Evolutionary conservation across 2,113 vertebrate species (phyloP).

Genomic region (Ailuropoda melanoleuca): DNA sequence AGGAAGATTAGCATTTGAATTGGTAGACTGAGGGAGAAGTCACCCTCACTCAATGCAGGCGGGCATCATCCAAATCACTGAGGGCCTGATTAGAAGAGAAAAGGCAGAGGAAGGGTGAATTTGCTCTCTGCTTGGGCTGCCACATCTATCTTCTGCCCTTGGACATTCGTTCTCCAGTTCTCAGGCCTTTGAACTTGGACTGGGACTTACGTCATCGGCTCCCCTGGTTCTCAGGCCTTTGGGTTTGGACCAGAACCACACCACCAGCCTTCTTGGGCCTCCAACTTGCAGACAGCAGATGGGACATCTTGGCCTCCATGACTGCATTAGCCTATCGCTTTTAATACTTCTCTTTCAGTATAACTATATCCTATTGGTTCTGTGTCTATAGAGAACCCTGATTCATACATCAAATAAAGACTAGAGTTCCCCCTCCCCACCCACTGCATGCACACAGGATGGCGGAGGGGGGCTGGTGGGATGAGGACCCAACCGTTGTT

Average conservation of each 20-base stretch:
- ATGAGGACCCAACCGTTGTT: not conserved
- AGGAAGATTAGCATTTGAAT: not conserved
- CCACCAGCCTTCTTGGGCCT: not conserved
- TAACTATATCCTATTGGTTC: not conserved
- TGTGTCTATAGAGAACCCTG: not conserved
- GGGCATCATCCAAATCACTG: no score
- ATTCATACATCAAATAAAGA: not conserved
- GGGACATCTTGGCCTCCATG: not conserved
- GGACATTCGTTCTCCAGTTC: not conserved
- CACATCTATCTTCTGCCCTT: not conserved
- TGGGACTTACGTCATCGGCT: not conserved
- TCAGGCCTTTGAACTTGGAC: not conserved
- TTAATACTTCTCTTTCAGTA: not conserved
- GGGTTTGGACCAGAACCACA: not conserved
- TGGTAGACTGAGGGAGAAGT: not conserved
- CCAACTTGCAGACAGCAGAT: not conserved
- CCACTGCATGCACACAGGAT: not conserved
- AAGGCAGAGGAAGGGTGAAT: not conserved
- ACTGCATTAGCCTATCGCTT: not conserved
- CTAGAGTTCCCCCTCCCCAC: not conserved
- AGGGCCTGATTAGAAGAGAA: not conserved
- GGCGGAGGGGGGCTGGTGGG: not conserved
- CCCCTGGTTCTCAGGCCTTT: not conserved
- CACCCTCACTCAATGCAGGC: not conserved
- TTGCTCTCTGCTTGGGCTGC: not conserved